Evolutionary conservation across 2,888 invertebrate species (phyloP), one percentile per base, ranked within the genome.

Genomic region (Heteromyza rotundicornis): DNA sequence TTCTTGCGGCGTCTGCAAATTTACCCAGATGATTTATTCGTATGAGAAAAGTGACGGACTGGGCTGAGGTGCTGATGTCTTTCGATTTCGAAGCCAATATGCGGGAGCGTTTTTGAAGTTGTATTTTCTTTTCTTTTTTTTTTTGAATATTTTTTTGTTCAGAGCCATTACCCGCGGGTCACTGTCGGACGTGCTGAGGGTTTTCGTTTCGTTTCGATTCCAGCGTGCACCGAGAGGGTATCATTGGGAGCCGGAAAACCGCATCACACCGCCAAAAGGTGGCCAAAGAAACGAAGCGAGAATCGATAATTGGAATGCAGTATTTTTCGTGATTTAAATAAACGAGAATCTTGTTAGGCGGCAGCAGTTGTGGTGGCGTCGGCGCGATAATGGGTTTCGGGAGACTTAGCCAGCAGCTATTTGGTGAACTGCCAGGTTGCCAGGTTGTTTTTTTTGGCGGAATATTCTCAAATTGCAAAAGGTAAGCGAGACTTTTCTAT

Each of bases 1-100:
- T 79, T 77, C 78, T 74, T 68, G 57, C 63, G 74, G 70, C 68
- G 64, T 57, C 67, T 57, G 62, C 60, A 72, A 73, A 72, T 71
- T 78, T 77, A 74, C 77, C 71, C 78, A 70, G 70, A 77, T 77
- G 78, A 78, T 77, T 77, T 77, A 79, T 79, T 70, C 65, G 69
- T 72, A 69, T 66, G 64, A 55, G 62, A 40, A n/a, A 17, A 47
- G 19, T 47, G 47, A 47, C 47, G 5, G 40, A n/a, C 40, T 2
- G 10, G 40, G 47, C 47, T 47, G 20, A 17, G 7, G 47, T 20
- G 47, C 10, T n/a, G 40, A 40, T n/a, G 40, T 40, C 10, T 40
- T n/a, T 40, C 40, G 40, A 12, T 40, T 40, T n/a, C 19, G 17
- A 17, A 8, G 7, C 7, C 47, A 7, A 2, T 17, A 19, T 14